A percentile compares a stretch with the other conserved stretches of the same genome.
These are phyloP conservation scores for Lindbergichthys nudifrons DNA, from an alignment of 2,797 vertebrate species.

Conservation along the genomic window DNA sequence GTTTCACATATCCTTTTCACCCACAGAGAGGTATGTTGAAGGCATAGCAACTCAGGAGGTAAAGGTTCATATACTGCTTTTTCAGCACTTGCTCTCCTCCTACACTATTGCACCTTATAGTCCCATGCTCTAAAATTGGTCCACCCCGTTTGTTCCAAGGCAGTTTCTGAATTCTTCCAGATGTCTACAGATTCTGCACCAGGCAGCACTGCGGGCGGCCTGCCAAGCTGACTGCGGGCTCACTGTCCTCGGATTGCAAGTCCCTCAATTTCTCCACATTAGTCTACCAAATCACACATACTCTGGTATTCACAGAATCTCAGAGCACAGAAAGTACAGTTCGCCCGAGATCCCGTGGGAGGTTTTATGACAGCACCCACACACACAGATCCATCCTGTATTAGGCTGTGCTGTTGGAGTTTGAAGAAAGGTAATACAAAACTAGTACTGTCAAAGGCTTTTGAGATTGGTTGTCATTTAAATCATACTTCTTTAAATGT, in stretches of 20 bases:
- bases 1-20: slow-evolving; percentile 5
- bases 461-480: slow-evolving; percentile 10
- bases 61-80: slow-evolving; percentile 55
- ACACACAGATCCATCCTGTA: slow-evolving; percentile 43
- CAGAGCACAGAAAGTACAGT: slow-evolving; percentile 68
- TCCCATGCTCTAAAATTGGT: slow-evolving; percentile 67
- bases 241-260: slow-evolving; percentile 65
- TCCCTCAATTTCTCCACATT: slow-evolving; percentile 59
- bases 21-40: slow-evolving; percentile 4
- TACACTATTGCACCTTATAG: slow-evolving; percentile 69
- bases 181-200: slow-evolving; percentile 60
- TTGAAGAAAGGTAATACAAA: slow-evolving; percentile 20
- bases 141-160: slow-evolving; percentile 57
- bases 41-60: slow-evolving; percentile 33
- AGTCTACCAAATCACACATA: slow-evolving; percentile 67
- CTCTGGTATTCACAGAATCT: slow-evolving; percentile 61
- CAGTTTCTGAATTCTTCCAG: slow-evolving; percentile 59
- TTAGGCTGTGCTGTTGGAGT: slow-evolving; percentile 23
- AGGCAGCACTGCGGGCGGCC: slow-evolving; percentile 50
- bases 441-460: background rate
- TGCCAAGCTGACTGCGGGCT: slow-evolving; percentile 60
- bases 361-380: slow-evolving; percentile 59
- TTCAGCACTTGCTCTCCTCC: slow-evolving; percentile 67
- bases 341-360: slow-evolving; percentile 65
- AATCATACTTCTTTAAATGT: background rate